Evolutionary conservation across 2,113 vertebrate species (phyloP).

Genomic region (Hemicordylus capensis): DNA sequence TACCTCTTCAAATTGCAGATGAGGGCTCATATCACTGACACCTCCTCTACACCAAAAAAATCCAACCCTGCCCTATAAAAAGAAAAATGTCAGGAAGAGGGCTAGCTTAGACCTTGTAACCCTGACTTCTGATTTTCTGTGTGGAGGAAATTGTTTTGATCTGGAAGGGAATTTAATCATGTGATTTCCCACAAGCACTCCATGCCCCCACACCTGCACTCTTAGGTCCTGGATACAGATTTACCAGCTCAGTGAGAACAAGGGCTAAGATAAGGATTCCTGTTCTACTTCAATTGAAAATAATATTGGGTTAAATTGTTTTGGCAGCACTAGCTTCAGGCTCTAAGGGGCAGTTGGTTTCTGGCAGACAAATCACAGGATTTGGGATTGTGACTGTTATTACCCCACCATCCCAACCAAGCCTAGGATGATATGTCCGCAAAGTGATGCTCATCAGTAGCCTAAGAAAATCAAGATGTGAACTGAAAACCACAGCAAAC

Average conservation of each 20-base stretch:
- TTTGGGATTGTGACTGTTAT: no score
- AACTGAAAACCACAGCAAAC: background rate
- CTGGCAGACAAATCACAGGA: no score
- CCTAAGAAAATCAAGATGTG: background rate
- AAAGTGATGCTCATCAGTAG: background rate
- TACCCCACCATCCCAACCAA: no score
- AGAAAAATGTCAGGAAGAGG: background rate
- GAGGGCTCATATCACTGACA: background rate
- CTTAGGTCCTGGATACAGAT: background rate
- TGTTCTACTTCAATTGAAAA: no score
- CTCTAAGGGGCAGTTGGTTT: no score
- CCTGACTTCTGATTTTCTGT: background rate
- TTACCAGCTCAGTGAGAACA: no score
- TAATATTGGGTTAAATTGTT: no score
- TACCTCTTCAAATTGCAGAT: background rate
- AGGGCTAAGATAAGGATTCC: background rate
- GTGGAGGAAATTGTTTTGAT: background rate
- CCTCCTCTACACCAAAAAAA: background rate
- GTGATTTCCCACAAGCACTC: no score
- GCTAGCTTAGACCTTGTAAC: background rate
- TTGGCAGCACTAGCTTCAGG: no score
- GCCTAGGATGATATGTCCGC: no score
- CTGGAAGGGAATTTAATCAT: background rate
- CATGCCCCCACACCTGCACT: background rate
- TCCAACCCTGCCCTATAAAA: background rate